Conservation (phyloP, 2,797 vertebrate species). For the Harpagifer antarcticus region DNA sequence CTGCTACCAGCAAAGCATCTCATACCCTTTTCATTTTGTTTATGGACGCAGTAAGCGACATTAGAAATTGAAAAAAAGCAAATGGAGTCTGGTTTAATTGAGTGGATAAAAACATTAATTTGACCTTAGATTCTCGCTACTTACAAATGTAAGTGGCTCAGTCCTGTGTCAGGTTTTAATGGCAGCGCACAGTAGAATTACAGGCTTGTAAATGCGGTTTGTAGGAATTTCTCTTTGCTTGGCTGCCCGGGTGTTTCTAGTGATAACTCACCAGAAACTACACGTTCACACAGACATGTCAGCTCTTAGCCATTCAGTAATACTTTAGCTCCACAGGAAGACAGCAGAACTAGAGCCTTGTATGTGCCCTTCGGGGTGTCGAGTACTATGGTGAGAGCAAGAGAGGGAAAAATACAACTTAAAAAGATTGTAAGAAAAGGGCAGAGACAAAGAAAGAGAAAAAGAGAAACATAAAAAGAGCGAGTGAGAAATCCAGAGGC, state of each 20-base stretch:
- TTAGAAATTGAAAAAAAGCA: neutral
- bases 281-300: neutral
- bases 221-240: neutral
- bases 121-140: neutral
- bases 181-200: neutral
- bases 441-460: slow-evolving; percentile 25
- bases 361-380: slow-evolving; percentile 51
- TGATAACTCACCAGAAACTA: neutral
- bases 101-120: neutral
- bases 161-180: slow-evolving; percentile 3
- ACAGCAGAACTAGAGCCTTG: slow-evolving; percentile 17
- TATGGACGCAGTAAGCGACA: neutral
- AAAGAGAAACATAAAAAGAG: neutral
- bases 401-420: slow-evolving; percentile 29
- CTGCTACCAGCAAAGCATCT: neutral
- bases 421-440: slow-evolving; percentile 52
- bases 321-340: slow-evolving; percentile 43
- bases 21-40: neutral
- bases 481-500: slow-evolving; percentile 38
- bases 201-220: neutral
- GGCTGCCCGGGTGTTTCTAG: slow-evolving; percentile 5
- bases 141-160: slow-evolving; percentile 1
- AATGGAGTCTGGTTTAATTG: slow-evolving; percentile 9
- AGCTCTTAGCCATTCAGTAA: slow-evolving; percentile 40
- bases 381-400: slow-evolving; percentile 28